A percentile compares a stretch with the other conserved stretches of the same genome.
Conservation (phyloP, 1,140 invertebrate species). For the Megathymus violae region DNA sequence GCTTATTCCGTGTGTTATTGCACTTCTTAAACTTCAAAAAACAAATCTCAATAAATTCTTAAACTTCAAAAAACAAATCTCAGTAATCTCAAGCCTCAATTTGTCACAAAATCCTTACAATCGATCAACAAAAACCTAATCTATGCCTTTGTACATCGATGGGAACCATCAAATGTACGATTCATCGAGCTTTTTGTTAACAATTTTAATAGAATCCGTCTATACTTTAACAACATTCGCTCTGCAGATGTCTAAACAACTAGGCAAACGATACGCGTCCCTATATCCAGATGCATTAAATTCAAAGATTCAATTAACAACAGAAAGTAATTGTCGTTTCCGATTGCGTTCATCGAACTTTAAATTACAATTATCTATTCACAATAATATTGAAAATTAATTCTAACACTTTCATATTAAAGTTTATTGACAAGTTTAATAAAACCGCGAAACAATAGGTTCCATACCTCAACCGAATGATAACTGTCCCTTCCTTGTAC, state of each 20-base stretch:
- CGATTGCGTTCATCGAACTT: no score
- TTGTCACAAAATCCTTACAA: slow-evolving; percentile 14
- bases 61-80: no score
- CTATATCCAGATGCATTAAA: slow-evolving; percentile 5
- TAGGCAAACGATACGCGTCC: neutral
- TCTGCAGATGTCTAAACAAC: neutral
- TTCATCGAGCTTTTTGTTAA: slow-evolving; percentile 50
- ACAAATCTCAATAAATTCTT: no score
- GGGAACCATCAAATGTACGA: slow-evolving; percentile 57
- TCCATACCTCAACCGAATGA: neutral
- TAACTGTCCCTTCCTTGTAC: neutral
- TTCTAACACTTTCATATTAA: neutral
- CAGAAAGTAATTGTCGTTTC: no score
- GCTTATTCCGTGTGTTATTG: no score
- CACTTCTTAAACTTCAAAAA: no score
- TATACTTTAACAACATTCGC: slow-evolving; percentile 21
- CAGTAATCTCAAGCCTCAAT: slow-evolving; percentile 1
- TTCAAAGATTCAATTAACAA: no score
- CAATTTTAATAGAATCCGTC: slow-evolving; percentile 42
- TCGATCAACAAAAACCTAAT: slow-evolving; percentile 49
- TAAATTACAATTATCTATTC: no score
- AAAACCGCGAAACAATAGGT: neutral
- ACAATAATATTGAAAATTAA: neutral
- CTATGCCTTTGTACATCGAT: slow-evolving; percentile 56
- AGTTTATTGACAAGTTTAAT: neutral